phyloP scores from a whole-genome alignment of 2,888 invertebrate species.

The Apocheima hispidaria region DNA sequence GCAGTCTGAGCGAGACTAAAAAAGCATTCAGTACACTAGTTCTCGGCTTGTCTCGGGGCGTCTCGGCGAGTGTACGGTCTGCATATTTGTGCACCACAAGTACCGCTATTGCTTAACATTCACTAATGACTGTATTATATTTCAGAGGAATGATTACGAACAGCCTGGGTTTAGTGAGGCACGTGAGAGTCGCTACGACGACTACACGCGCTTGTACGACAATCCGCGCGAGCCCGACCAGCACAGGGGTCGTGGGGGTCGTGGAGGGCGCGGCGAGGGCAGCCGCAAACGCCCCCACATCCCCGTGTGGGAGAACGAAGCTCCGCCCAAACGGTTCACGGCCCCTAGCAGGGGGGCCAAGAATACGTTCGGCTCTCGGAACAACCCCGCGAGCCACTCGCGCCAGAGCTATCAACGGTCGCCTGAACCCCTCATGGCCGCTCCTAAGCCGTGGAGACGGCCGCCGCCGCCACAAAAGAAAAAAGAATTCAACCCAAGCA shows the following conservation, averaged over 20 bases:
- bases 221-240: constrained; percentile 36
- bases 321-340: constrained; percentile 54
- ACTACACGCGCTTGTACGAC: constrained; percentile 57
- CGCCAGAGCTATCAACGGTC: constrained; percentile 6
- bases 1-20: not conserved
- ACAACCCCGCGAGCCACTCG: constrained; percentile 33
- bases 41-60: not conserved
- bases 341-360: constrained; percentile 31
- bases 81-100: not conserved
- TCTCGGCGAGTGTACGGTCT: not conserved
- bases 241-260: not conserved
- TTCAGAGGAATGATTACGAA: constrained; percentile 49
- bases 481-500: constrained; percentile 53
- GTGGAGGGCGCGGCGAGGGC: not conserved
- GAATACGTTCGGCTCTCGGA: constrained; percentile 38
- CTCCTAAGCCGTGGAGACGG: constrained; percentile 34
- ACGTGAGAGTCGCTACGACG: constrained; percentile 39
- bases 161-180: constrained; percentile 43
- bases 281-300: constrained; percentile 55
- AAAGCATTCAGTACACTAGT: not conserved
- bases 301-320: constrained; percentile 52
- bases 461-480: constrained; percentile 38
- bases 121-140: constrained; percentile 33
- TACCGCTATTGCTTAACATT: not conserved
- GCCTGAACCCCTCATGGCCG: constrained; percentile 3